A percentile compares a stretch with the other conserved stretches of the same genome.
Evolutionary conservation across 2,113 vertebrate species (phyloP).

Genomic region (Uria lomvia): DNA sequence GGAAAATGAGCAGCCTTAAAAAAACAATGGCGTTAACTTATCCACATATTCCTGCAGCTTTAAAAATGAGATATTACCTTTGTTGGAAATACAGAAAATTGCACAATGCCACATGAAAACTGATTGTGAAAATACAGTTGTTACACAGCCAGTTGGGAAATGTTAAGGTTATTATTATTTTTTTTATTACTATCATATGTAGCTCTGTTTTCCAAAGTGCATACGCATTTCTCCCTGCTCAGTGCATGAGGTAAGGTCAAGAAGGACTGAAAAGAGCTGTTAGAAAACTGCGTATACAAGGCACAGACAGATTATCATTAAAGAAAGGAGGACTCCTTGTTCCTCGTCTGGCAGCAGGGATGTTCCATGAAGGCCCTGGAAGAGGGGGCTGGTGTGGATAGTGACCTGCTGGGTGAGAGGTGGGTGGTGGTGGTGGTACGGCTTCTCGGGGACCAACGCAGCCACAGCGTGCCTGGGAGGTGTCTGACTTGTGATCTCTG

Average conservation of each 20-base stretch:
- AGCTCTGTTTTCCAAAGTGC: neutral
- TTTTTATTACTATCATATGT: neutral
- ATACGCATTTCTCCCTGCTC: neutral
- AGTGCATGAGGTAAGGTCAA: neutral
- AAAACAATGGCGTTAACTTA: neutral
- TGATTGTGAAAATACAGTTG: neutral
- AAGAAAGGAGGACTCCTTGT: neutral
- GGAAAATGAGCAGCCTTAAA: neutral
- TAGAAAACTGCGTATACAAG: neutral
- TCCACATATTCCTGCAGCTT: neutral
- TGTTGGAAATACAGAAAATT: neutral
- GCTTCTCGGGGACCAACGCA: fast-evolving
- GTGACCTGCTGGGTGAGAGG: neutral
- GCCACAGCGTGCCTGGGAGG: neutral
- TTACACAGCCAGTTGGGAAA: neutral
- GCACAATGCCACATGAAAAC: neutral
- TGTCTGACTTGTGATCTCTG: neutral
- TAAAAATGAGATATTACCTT: neutral
- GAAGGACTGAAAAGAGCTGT: neutral
- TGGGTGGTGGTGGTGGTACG: too few relatives aligned
- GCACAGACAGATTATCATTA: neutral
- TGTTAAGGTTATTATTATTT: neutral
- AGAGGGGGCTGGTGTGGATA: neutral
- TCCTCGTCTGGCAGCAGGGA: neutral
- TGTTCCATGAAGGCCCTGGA: neutral